Evolutionary conservation across 2,113 vertebrate genomes (phyloP), one percentile per base, ranked within the genome.

Genomic region (Haplotaxodon microlepis): DNA sequence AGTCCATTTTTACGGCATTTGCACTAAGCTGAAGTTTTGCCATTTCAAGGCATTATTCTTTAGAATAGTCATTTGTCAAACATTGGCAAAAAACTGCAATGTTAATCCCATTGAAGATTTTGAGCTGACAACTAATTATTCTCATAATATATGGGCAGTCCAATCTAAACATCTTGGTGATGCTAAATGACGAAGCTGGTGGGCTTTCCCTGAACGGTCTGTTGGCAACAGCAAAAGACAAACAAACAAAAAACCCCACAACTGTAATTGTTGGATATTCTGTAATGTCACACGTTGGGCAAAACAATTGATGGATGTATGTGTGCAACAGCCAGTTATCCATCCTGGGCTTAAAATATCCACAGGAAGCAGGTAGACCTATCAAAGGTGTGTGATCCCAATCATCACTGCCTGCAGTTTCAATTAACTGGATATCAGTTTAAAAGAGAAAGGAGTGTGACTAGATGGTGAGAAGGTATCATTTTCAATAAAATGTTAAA

Each of bases 401-500:
- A 19, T 76, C 6, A 76, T 29, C 24, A 29, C 14, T 76, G 9
- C 24, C 40, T 11, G 40, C 6, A 73, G 21, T 27, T 73, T 47
- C 24, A 5, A 76, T 76, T 47, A 47, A 76, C 0, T 45, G 21
- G 21, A 27, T 29, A 7, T 73, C 14, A 47, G 21, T 47, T 29
- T 29, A 73, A 27, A 73, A 47, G 40, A 45, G 6, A 45, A 1
- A 45, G 8, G 14, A 73, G 21, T 45, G 40, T 47, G 6, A 73
- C 40, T 73, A 45, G 2, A 73, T 73, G 21, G 21, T 45, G 24
- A 7, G 6, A 7, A 0, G 40, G 9, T 0, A 1, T 45, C 14
- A 29, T 45, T 73, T 73, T 45, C 40, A 45, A 45, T 61, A 47
- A 16, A 73, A 73, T 16, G 69, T 10, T 24, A 42, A 71, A 71